These are phyloP conservation scores for Lophura nycthemera DNA, from an alignment of 2,113 vertebrate genomes.

Conservation along the genomic window DNA sequence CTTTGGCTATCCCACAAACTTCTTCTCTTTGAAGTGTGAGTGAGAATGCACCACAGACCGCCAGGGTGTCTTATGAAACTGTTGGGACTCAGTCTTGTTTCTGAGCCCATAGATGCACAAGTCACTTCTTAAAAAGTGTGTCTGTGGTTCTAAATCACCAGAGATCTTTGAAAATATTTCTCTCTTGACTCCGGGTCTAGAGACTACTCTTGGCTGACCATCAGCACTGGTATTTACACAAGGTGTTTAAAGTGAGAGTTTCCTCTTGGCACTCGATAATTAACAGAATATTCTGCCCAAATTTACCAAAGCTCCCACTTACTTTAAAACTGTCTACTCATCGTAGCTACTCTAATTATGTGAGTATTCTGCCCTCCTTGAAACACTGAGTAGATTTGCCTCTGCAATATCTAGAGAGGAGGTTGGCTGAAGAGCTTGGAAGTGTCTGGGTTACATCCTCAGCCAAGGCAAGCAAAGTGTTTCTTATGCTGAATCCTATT, in stretches of 20 bases:
- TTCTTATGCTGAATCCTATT: background rate
- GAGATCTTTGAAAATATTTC: background rate
- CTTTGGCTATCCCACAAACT: background rate
- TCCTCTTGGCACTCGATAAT: background rate
- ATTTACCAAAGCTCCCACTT: background rate
- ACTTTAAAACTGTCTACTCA: conserved; percentile 14
- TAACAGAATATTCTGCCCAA: conserved; percentile 10
- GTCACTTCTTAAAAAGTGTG: background rate
- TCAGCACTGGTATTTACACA: background rate
- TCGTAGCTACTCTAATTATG: background rate
- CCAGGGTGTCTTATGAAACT: background rate
- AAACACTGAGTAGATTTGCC: background rate
- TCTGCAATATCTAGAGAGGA: background rate
- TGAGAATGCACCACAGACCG: background rate
- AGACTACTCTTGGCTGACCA: background rate
- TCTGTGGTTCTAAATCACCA: background rate
- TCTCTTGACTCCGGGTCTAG: background rate
- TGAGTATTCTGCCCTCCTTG: background rate
- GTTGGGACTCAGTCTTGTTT: background rate
- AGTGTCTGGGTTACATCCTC: background rate
- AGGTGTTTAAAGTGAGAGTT: background rate
- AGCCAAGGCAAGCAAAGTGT: background rate
- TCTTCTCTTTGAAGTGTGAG: accelerated
- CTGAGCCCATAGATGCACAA: background rate
- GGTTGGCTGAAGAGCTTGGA: conserved; percentile 12